Base-by-base conservation (phyloP, 2,888 invertebrate genomes). In the Melangyna quadrimaculata region DNA sequence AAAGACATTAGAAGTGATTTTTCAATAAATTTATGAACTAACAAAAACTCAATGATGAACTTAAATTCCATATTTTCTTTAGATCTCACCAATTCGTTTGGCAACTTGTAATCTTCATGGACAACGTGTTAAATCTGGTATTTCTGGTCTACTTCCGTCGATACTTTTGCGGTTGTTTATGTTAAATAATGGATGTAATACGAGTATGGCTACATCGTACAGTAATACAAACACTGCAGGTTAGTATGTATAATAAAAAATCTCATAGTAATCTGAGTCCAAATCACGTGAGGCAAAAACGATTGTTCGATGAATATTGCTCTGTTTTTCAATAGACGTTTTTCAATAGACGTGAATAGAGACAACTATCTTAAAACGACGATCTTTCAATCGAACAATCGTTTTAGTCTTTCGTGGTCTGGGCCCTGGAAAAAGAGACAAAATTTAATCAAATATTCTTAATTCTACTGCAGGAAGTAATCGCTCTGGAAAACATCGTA, bases 81-180 rank as follows among this genome's bases (percentile, higher is more conserved):
- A 95, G 94, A 94, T 97, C 88, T 97, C 97, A 22, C 98, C 98
- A 1, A 94, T 98, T 40, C 94, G 98, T 65, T 92, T 98, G 82
- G 96, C 98, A 24, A 97, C 96, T 61, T 99, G 99, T 90, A 99
- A 99, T 93, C 94, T 99, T n/a, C 98, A 99, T 90, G 98, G 98
- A 0, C 95, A 96, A 87, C 96, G 97, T 89, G 97, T 97, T 37
- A 96, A 97, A 88, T 96, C 96, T 3, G 98, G 98, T 1, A 94
- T 98, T 32, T 98, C 98, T 3, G 96, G 96, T 7, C 93, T 98
- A 59, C 92, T 98, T 81, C 96, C 97, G 1, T 95, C 95, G 87
- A 94, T 97, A 84, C 92, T 94, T 78, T 89, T 96, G 67, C 93
- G 94, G 32, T 95, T 96, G 89, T 95, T 95, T 90, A 94, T 96